Evolutionary conservation across 2,113 vertebrate genomes (phyloP), one percentile per base, ranked within the genome.

Genomic region (Gnathonemus longibarbis): DNA sequence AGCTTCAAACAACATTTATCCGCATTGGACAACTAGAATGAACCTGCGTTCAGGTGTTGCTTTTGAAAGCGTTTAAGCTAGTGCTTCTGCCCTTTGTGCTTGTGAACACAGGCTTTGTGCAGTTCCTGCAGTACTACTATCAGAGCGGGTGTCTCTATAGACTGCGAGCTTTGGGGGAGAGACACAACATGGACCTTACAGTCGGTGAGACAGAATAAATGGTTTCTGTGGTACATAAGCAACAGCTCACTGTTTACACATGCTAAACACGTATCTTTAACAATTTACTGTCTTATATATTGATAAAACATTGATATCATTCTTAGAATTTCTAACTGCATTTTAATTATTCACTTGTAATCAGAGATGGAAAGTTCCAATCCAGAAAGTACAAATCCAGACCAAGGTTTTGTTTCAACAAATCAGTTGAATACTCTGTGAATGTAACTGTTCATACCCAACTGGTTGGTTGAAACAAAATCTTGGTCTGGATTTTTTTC

Each of bases 91-190:
- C 31, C 7, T 70, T 27, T 89, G 77, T 77, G 84, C 49, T 5
- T 87, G 39, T 92, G 77, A 84, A 87, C 70, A 83, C 94, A 99
- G 98, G 97, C 90, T 98, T 99, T 2, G 97, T 99, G 86, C 98
- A 99, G 96, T 99, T 99, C 85, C 96, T 99, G 0, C 98, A 99
- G 95, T 99, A 99, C 91, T 99, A 99, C 91, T 99, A 99, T 88
- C 98, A 99, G 95, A 99, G 98, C 0, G 98, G 98, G 84, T 98
- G 97, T 87, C 92, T 99, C 90, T 99, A 99, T 93, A 94, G 98
- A 92, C 97, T 99, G 49, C 92, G 98, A 50, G 97, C 98, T 0
- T 94, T 99, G 92, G 98, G 98, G 0, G 97, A 99, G 89, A 95
- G 97, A 92, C 98, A 99, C 93, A 99, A 95, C 93, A 99, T 99